Evolutionary conservation across 2,888 invertebrate species (phyloP).

Genomic region (Phortica okadai): DNA sequence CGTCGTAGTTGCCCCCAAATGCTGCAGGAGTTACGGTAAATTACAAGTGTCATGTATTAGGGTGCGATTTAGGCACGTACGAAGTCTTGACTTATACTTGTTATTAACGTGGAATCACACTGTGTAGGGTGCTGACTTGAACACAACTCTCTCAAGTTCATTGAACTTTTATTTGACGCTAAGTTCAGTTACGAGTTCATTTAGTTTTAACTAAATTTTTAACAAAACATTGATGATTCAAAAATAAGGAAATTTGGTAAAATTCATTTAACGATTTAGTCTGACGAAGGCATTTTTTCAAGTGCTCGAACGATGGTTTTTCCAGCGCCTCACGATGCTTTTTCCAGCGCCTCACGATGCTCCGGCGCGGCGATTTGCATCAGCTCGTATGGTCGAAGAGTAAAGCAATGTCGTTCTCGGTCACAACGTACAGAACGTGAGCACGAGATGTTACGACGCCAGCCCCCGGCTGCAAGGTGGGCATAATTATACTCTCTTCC

Average conservation of each 20-base stretch:
- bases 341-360: constrained; percentile 89
- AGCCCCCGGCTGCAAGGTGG: constrained; percentile 88
- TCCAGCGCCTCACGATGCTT: constrained; percentile 89
- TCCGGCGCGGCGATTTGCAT: constrained; percentile 94
- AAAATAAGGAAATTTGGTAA: no score
- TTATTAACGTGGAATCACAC: no score
- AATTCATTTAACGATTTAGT: constrained; percentile 35
- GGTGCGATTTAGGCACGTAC: no score
- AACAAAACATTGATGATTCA: no score
- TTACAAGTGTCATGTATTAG: no score
- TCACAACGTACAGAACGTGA: constrained; percentile 95
- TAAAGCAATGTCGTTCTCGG: constrained; percentile 92
- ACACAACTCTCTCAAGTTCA: background rate
- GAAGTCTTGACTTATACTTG: no score
- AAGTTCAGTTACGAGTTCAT: no score
- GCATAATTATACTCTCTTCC: constrained; percentile 90
- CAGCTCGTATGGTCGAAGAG: constrained; percentile 92
- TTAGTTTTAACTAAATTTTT: no score
- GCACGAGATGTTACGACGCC: constrained; percentile 97
- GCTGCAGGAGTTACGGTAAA: no score
- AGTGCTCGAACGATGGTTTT: constrained; percentile 90
- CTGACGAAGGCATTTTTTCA: constrained; percentile 84
- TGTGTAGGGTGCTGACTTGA: no score
- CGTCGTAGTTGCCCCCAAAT: background rate
- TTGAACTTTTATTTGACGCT: constrained; percentile 4